Evolutionary conservation across 2,113 vertebrate species (phyloP), one percentile per base, ranked within the genome.

Genomic region (Paralichthys olivaceus): DNA sequence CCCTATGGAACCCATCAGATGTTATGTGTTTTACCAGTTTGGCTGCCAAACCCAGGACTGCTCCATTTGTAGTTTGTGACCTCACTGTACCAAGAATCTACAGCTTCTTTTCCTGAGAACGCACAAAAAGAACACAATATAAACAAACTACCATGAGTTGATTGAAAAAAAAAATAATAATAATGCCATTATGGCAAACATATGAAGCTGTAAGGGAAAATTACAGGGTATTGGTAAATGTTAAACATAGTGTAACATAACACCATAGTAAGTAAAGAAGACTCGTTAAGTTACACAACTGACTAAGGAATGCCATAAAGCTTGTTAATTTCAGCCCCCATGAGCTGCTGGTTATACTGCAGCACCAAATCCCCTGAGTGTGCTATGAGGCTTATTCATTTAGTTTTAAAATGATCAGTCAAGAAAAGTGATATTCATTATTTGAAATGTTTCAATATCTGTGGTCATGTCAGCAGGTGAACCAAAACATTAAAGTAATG

Each of bases 41-140:
- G 22, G 3, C 0, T 0, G 0, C 0, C 0, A 17, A 47, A 87
- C 26, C 90, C 88, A 34, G 93, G 85, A 0, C 0, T 49, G 45
- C 3, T 43, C 65, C 79, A 94, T 11, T 72, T 4, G 67, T 94
- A 94, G 53, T 93, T 69, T 20, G 91, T 89, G 53, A 94, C 77
- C 84, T 94, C 93, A 3, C 7, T 26, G 74, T 93, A 94, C 93
- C 93, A 94, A 0, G 0, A 6, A 12, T 84, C 88, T 2, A 93
- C 92, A 34, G 90, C 82, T 34, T 90, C 80, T 40, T 91, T 89
- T 1, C 92, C 93, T 94, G 45, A 49, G 45, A 7, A 37, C 70
- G 29, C 4, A 51, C 11, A 23, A 17, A 40, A 26, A 15, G 20
- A 7, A 29, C 6, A 37, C 49, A 45, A 9, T 14, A 25, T 34